Conservation (phyloP, 1,140 invertebrate genomes). For the Archivesica marissinica region DNA sequence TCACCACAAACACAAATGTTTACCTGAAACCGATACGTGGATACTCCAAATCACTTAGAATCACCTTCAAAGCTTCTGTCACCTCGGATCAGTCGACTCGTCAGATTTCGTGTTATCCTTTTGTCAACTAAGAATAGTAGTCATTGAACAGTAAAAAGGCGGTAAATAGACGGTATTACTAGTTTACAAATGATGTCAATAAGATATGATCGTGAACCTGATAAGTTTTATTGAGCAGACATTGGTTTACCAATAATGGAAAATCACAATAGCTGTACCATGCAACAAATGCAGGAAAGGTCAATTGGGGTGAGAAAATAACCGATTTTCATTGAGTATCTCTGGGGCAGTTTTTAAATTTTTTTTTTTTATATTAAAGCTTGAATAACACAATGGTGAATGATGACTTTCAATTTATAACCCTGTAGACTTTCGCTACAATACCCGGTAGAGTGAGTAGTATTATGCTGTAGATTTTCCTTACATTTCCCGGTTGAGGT, state of each 20-base stretch:
- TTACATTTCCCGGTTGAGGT: too few relatives aligned
- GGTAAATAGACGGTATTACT: constrained; percentile 51
- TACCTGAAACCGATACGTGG: constrained; percentile 26
- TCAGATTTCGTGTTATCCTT: constrained; percentile 53
- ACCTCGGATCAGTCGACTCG: constrained; percentile 34
- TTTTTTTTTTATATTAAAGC: too few relatives aligned
- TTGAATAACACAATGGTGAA: too few relatives aligned
- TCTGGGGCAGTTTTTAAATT: too few relatives aligned
- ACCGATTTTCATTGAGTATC: too few relatives aligned
- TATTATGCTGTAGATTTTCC: too few relatives aligned
- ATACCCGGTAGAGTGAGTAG: too few relatives aligned
- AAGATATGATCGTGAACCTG: constrained; percentile 41
- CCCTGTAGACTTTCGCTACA: too few relatives aligned
- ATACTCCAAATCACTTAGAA: constrained; percentile 44
- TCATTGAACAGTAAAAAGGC: constrained; percentile 52
- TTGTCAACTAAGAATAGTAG: constrained; percentile 39
- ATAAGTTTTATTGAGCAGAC: constrained; percentile 38
- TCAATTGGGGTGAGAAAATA: constrained; percentile 37
- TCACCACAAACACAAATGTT: constrained; percentile 11
- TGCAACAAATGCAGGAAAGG: constrained; percentile 48
- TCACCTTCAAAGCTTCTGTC: constrained; percentile 35
- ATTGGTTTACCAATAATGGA: constrained; percentile 35
- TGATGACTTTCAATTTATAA: too few relatives aligned
- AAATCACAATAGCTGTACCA: constrained; percentile 21
- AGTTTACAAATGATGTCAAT: constrained; percentile 51